These are phyloP conservation scores for Sinella curviseta DNA, from an alignment of 1,140 invertebrate genomes.

Conservation along the genomic window DNA sequence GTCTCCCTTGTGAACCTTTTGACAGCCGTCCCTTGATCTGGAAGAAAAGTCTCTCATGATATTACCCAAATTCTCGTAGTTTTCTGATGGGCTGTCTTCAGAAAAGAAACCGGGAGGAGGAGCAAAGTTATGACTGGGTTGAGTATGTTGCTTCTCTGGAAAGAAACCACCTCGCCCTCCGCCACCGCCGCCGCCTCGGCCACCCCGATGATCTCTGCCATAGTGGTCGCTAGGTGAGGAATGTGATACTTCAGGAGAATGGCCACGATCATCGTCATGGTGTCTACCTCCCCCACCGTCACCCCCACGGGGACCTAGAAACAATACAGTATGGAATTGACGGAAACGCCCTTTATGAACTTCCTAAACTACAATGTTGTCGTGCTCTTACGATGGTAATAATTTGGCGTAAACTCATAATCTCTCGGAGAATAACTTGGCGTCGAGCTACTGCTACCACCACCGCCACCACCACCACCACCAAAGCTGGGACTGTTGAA, in stretches of 20 bases:
- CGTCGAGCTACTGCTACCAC: background rate
- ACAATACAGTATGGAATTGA: too few relatives aligned
- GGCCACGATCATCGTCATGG: background rate
- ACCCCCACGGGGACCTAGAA: background rate
- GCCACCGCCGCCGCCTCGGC: background rate
- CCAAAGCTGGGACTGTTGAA: conserved; percentile 3
- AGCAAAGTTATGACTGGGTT: conserved; percentile 34
- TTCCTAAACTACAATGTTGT: background rate
- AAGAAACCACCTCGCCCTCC: background rate
- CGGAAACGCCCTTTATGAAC: background rate
- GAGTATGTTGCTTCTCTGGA: conserved; percentile 27
- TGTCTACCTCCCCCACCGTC: background rate
- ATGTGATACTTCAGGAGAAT: background rate
- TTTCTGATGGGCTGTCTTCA: conserved; percentile 10
- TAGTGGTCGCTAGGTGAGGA: conserved; percentile 6
- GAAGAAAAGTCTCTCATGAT: conserved; percentile 33
- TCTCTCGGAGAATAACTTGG: background rate
- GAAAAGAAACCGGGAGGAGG: conserved; percentile 29
- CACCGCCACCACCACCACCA: background rate
- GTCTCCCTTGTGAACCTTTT: conserved; percentile 41
- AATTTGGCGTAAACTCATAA: conserved; percentile 3
- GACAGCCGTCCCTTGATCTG: conserved; percentile 39
- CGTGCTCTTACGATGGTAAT: conserved; percentile 1
- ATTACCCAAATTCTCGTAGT: conserved; percentile 37
- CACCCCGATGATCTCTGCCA: background rate